These are phyloP conservation scores for Ophioninae sp. DNA, from an alignment of 2,888 invertebrate species.

Conservation along the genomic window DNA sequence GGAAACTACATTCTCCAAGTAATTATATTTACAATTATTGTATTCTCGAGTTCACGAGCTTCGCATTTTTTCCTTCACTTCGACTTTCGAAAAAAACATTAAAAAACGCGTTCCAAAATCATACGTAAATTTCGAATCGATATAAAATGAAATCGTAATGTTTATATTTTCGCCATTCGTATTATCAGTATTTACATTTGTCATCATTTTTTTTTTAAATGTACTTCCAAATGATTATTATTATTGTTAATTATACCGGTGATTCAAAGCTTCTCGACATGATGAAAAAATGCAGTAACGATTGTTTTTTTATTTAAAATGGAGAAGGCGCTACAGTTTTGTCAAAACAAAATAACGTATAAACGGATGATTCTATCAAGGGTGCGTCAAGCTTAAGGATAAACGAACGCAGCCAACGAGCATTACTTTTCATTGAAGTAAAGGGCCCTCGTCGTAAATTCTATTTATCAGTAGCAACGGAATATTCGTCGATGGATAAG, in stretches of 20 bases:
- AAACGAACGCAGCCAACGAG: background rate
- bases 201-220: background rate
- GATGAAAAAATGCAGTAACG: no score
- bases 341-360: background rate
- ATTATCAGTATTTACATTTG: background rate
- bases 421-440: background rate
- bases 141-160: background rate
- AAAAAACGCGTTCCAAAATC: background rate
- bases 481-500: background rate
- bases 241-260: no score
- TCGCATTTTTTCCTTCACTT: constrained; percentile 52
- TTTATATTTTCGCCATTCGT: background rate
- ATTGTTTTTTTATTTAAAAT: background rate
- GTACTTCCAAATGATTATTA: no score
- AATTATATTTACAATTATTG: background rate
- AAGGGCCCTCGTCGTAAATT: background rate
- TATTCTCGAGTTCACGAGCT: background rate
- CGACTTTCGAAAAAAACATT: background rate
- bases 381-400: background rate
- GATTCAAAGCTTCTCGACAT: no score
- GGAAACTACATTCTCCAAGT: constrained; percentile 86
- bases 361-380: background rate
- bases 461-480: background rate
- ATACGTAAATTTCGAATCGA: background rate
- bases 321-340: background rate